These are phyloP conservation scores for Argyresthia albistria DNA, from an alignment of 2,888 invertebrate species.

Conservation along the genomic window DNA sequence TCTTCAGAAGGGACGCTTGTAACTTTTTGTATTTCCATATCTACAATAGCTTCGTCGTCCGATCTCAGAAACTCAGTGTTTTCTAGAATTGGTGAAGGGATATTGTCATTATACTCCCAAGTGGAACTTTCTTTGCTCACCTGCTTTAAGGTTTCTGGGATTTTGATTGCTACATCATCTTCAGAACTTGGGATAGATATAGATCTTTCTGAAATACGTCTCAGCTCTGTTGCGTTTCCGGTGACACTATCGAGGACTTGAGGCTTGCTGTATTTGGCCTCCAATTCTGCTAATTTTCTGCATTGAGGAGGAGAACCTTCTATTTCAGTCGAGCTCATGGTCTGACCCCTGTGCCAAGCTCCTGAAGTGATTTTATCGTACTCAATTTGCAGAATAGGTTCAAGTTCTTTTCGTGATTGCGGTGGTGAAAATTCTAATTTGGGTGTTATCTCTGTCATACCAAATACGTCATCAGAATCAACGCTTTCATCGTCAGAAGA, in stretches of 20 bases:
- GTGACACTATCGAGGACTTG: constrained; percentile 75
- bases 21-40: constrained; percentile 70
- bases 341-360: constrained; percentile 78
- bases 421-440: constrained; percentile 83
- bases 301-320: constrained; percentile 84
- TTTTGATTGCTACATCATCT: constrained; percentile 77
- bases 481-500: constrained; percentile 84
- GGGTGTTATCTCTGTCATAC: constrained; percentile 82
- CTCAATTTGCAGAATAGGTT: constrained; percentile 80
- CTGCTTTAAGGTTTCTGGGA: constrained; percentile 62
- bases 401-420: constrained; percentile 82
- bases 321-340: constrained; percentile 84
- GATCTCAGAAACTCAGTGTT: constrained; percentile 74
- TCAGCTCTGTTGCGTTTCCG: constrained; percentile 76
- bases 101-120: constrained; percentile 76
- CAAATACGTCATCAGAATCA: constrained; percentile 84
- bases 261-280: constrained; percentile 74
- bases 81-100: constrained; percentile 75
- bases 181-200: constrained; percentile 84
- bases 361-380: constrained; percentile 79
- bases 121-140: constrained; percentile 67
- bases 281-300: constrained; percentile 74
- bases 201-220: constrained; percentile 81
- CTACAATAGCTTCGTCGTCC: constrained; percentile 69
- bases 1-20: constrained; percentile 58